Evolutionary conservation across 1,140 invertebrate species (phyloP), one percentile per base, ranked within the genome.

Genomic region (Trichonephila clavata): DNA sequence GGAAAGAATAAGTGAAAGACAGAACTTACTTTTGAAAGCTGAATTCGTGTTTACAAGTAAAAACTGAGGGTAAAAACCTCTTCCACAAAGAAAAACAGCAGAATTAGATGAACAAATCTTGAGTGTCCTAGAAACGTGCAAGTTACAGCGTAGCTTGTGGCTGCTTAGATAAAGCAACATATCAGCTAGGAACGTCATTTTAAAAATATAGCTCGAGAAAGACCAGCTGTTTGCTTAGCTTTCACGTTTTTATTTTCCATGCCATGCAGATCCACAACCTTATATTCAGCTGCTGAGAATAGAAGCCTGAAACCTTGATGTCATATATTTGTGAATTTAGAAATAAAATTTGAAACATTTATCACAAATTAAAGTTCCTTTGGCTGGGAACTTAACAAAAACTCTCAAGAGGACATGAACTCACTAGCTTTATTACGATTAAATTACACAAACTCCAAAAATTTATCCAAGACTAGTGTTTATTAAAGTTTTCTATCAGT

Each of bases 221-320:
- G 43, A 13, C 81, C 81, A 84, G 81, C 81, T 84, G 81, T 84
- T 84, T 59, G 50, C 81, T 84, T 84, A 57, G 81, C 81, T 59
- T 57, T 84, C 50, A n/a, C 13, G 81, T 27, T n/a, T 84, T 84
- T 3, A 50, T 84, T 84, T 84, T 84, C 21, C 24, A 1, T n/a
- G 81, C 10, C 81, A 50, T n/a, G 20, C 21, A 21, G n/a, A 84
- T 50, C 16, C 81, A n/a, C 81, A 43, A 84, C 57, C 57, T 84
- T 57, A 57, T n/a, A 59, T 57, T 24, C 24, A 59, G 43, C 5
- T 4, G 43, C 50, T 24, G 71, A 77, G 57, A 84, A 84, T 57
- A 84, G 81, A 84, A 84, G n/a, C 16, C 43, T 10, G 81, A 24
- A 84, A 24, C n/a, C 81, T 57, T 32, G 27, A 18, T 16, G 16